phyloP scores from a whole-genome alignment of 2,888 invertebrate genomes.

The Leptopilina drosophilae region DNA sequence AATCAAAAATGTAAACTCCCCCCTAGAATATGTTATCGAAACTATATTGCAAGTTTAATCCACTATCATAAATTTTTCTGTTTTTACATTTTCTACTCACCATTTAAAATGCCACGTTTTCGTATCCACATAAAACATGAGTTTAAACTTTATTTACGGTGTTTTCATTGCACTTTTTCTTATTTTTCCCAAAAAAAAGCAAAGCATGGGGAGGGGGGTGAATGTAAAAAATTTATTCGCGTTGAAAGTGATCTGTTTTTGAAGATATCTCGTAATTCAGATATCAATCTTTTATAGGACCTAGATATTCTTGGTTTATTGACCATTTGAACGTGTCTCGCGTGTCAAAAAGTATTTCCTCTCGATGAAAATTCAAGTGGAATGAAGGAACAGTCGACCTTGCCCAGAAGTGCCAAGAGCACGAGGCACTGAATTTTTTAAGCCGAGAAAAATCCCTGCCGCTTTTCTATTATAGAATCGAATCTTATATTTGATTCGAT shows the following conservation, averaged over 20 bases:
- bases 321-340: slow-evolving; percentile 37
- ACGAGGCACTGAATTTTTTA: slow-evolving; percentile 54
- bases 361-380: slow-evolving; percentile 39
- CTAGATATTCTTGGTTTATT: slow-evolving; percentile 19
- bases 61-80: too few species aligned
- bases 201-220: too few species aligned
- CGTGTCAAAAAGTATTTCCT: slow-evolving; percentile 34
- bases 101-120: too few species aligned
- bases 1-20: too few species aligned
- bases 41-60: too few species aligned
- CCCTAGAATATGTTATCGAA: too few species aligned
- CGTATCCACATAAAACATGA: too few species aligned
- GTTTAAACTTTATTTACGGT: neutral
- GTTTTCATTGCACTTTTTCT: neutral
- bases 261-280: neutral
- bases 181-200: too few species aligned
- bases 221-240: neutral
- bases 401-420: slow-evolving; percentile 52
- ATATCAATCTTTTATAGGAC: slow-evolving; percentile 7
- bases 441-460: slow-evolving; percentile 8
- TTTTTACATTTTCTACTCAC: too few species aligned
- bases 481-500: neutral
- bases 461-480: neutral
- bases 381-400: slow-evolving; percentile 56
- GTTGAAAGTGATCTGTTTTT: neutral